Percentiles rank a stretch among this genome's conserved stretches.
Conservation (phyloP, 2,113 vertebrate genomes). For the Lucifuga dentata region DNA sequence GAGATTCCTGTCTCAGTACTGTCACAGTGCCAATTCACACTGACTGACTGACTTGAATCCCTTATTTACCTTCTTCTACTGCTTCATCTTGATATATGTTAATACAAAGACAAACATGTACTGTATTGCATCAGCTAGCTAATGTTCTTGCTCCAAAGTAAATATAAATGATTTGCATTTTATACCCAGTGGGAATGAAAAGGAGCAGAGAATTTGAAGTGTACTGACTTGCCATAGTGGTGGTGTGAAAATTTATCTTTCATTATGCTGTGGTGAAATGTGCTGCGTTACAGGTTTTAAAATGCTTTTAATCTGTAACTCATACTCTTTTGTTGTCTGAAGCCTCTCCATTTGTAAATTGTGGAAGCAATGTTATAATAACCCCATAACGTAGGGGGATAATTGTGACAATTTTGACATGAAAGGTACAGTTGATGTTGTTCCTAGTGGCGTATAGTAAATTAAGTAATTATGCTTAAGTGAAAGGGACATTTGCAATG, state of each 20-base stretch:
- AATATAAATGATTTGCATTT: constrained; percentile 53
- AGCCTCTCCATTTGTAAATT: constrained; percentile 48
- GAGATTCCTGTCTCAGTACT: constrained; percentile 58
- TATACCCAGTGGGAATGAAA: constrained; percentile 20
- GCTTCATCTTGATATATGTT: constrained; percentile 59
- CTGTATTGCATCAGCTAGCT: constrained; percentile 49
- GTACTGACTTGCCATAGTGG: constrained; percentile 21
- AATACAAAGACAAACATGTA: constrained; percentile 49
- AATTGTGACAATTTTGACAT: constrained; percentile 36
- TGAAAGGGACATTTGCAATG: constrained; percentile 40
- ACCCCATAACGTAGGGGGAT: constrained; percentile 16
- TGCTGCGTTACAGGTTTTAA: constrained; percentile 34
- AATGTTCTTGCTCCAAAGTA: constrained; percentile 46
- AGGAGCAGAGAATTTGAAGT: constrained; percentile 9
- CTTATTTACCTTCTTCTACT: constrained; percentile 51
- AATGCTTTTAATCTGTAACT: constrained; percentile 7
- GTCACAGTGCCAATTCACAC: constrained; percentile 70
- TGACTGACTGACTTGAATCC: constrained; percentile 72
- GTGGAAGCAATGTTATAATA: constrained; percentile 12
- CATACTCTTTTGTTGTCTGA: constrained; percentile 33
- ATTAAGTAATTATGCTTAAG: constrained; percentile 23
- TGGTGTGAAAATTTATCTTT: constrained; percentile 46
- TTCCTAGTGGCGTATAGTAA: constrained; percentile 51
- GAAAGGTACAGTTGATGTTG: constrained; percentile 31
- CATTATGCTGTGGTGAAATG: constrained; percentile 52